Evolutionary conservation across 1,140 invertebrate genomes (phyloP).

Genomic region (Stegodyphus dumicola): DNA sequence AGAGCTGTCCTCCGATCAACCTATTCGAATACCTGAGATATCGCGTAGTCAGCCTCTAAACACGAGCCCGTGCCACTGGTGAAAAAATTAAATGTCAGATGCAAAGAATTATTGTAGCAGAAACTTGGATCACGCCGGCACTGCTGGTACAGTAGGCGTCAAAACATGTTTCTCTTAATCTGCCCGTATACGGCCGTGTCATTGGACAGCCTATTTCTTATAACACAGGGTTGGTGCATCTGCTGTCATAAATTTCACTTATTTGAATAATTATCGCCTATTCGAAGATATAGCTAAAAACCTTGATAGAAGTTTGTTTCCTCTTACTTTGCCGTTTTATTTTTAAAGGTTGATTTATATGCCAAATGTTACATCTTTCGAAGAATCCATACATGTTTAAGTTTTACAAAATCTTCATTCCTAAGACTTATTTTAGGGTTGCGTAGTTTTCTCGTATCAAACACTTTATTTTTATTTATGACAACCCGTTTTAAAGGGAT

Average conservation of each 20-base stretch:
- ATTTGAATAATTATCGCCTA: no score
- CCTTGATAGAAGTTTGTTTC: no score
- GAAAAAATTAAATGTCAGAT: slow-evolving; percentile 1
- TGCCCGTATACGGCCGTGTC: slow-evolving; percentile 39
- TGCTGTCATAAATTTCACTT: background rate
- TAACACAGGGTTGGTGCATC: background rate
- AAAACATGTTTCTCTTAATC: slow-evolving; percentile 38
- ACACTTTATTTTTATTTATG: no score
- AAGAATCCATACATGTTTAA: no score
- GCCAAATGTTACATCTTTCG: no score
- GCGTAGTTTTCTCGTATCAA: no score
- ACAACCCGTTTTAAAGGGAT: no score
- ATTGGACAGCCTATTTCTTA: background rate
- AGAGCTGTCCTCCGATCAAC: background rate
- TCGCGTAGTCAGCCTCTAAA: slow-evolving; percentile 31
- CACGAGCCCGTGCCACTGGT: slow-evolving; percentile 11
- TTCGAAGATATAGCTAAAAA: no score
- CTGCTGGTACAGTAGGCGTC: slow-evolving; percentile 47
- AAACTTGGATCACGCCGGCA: slow-evolving; percentile 44
- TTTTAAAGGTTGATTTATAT: no score
- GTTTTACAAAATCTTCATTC: no score
- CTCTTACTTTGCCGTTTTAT: no score
- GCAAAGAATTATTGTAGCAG: slow-evolving; percentile 48
- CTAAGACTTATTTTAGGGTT: no score
- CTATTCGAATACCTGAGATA: slow-evolving; percentile 1